Conservation (phyloP, 2,113 vertebrate genomes). For the Anolis sagrei region DNA sequence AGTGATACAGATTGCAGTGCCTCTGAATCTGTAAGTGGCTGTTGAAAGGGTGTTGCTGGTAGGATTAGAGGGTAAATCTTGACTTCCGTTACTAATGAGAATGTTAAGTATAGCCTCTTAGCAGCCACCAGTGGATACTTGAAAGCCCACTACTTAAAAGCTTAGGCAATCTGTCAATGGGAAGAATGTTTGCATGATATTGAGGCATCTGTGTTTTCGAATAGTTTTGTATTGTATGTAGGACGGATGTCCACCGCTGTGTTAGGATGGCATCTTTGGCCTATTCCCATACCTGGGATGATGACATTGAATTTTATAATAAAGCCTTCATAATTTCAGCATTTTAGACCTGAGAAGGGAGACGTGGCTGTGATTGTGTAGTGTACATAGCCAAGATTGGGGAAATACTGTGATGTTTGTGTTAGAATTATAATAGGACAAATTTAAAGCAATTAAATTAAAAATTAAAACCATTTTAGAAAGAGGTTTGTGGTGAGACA, state of each 20-base stretch:
- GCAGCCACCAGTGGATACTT: constrained; percentile 33
- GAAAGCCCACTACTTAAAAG: constrained; percentile 45
- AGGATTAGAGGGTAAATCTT: constrained; percentile 65
- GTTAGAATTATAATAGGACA: no score
- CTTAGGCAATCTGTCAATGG: constrained; percentile 37
- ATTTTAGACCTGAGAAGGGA: neutral
- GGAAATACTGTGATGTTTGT: no score
- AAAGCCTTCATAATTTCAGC: neutral
- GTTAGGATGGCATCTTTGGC: neutral
- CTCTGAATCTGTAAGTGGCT: constrained; percentile 61
- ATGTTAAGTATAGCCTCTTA: constrained; percentile 63
- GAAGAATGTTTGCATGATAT: constrained; percentile 18
- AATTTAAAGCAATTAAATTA: no score
- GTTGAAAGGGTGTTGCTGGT: constrained; percentile 67
- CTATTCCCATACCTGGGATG: neutral
- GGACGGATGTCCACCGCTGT: neutral
- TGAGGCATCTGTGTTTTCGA: neutral
- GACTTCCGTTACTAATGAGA: constrained; percentile 67
- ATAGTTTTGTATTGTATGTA: neutral
- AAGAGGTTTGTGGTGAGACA: neutral
- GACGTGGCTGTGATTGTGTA: neutral
- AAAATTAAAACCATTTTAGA: neutral
- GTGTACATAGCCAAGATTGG: neutral
- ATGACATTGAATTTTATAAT: neutral
- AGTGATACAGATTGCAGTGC: constrained; percentile 37